Base-by-base conservation (phyloP, 2,113 vertebrate species). In the Xenopus borealis region DNA sequence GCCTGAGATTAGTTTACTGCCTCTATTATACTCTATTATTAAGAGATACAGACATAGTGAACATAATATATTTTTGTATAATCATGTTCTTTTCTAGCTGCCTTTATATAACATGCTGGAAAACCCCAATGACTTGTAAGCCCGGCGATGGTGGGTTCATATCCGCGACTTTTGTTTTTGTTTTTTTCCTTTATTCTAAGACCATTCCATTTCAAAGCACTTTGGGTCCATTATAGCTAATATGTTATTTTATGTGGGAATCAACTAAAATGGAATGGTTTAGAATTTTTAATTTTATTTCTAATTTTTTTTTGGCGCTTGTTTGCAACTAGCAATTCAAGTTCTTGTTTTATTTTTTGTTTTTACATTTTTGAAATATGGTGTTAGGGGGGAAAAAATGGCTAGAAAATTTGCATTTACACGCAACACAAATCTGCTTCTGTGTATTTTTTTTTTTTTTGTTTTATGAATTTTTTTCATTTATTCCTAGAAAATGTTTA, bases 201-300 rank as follows among this genome's bases (percentile, higher is more conserved):
- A 90, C 91, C 93, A 93, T 97, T 96, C 94, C 94, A 92, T 92
- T 86, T 92, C 91, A 90, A 90, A 94, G 94, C 95, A 97, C 97
- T 97, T 98, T 96, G 87, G 85, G 92, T 92, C 91, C 87, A 88
- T 87, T 83, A 79, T 86, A 85, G 83, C 86, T 81, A 79, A 81
- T 83, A 74, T 79, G 75, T 84, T 86, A 82, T 88, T 86, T 76
- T 68, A 79, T 77, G 77, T 74, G 78, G 80, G 79, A 79, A 77
- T 63, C 71, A 81, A 72, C 78, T 67, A 81, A 74, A 81, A 88
- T 87, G 91, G 89, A 88, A 91, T 91, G 92, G 92, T 89, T 91
- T 88, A 85, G 89, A 87, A 85, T 86, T 75, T 81, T 74, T 27
- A 27, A 27, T 27, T 27, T 27, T 62, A 78, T 80, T 40, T 40